Evolutionary conservation across 2,113 vertebrate species (phyloP).

Genomic region (Chloroceryle aenea): DNA sequence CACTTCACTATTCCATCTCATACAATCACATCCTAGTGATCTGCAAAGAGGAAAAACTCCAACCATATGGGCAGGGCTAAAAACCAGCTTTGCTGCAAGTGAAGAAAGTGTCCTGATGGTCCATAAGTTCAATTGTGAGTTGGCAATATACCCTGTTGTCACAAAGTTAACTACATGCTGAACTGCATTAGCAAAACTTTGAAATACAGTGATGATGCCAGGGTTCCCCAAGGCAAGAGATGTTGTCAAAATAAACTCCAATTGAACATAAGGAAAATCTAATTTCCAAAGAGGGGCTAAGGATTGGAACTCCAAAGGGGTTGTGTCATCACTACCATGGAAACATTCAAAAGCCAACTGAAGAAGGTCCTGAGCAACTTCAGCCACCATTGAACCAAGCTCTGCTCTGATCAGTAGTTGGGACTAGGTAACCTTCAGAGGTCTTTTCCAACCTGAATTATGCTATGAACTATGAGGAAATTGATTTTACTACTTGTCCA

Average conservation of each 20-base stretch:
- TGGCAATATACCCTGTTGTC: background rate
- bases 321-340: background rate
- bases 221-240: background rate
- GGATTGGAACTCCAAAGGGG: background rate
- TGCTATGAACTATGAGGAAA: background rate
- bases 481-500: background rate
- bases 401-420: background rate
- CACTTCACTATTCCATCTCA: background rate
- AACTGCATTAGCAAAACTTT: slow-evolving; percentile 24
- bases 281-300: background rate
- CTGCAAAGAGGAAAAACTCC: background rate
- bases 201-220: background rate
- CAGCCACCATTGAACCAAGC: background rate
- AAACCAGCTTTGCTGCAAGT: background rate
- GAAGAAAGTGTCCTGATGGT: background rate
- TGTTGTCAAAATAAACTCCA: background rate
- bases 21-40: background rate
- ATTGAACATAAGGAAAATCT: background rate
- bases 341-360: background rate
- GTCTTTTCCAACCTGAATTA: background rate
- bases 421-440: background rate
- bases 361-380: background rate
- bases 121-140: background rate
- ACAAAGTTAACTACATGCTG: background rate
- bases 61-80: background rate